Base-by-base conservation (phyloP, 2,113 vertebrate species). In the Mormyrus lacerda region DNA sequence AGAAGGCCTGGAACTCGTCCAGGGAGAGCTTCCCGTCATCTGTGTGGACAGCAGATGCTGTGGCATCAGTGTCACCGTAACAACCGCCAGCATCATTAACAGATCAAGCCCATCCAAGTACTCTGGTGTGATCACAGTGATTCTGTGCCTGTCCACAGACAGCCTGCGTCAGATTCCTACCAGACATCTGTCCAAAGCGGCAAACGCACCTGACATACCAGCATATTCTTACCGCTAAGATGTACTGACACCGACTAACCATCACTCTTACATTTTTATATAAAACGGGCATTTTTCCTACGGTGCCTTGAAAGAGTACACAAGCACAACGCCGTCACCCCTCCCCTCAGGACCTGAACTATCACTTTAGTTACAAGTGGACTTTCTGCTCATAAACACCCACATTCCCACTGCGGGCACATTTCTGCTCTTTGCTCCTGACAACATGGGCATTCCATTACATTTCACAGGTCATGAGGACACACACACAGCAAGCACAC, bases 1-100 rank as follows among this genome's bases (percentile, higher is more conserved):
- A 99, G 94, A 99, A 99, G 19, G 98, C 96, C 94, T 98, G 98
- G 94, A 99, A 99, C 90, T 99, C 98, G 91, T 99, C 98, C 94
- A 99, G 93, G 88, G 98, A 99, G 92, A 99, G 94, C 92, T 98
- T 99, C 82, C 98, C 98, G 0, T 99, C 98, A 92, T 99, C 98
- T 99, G 95, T 82, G 93, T 88, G 92, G 58, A 90, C 31, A 65
- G 31, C 45, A 88, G 88, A 69, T 84, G 24, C 45, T 1, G 9
- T 6, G 15, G 19, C 44, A 39, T 45, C n/a, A 45, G 42, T 48
- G 53, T 85, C 42, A 35, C 44, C 8, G 24, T 85, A 55, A 58
- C 58, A 42, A 79, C 69, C 5, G 27, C 5, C 24, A 53, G 27
- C 9, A 35, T 85, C 31, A 89, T 85, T 88, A n/a, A 47, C 83